phyloP scores from a whole-genome alignment of 2,113 vertebrate species.

The Cottus gobio region DNA sequence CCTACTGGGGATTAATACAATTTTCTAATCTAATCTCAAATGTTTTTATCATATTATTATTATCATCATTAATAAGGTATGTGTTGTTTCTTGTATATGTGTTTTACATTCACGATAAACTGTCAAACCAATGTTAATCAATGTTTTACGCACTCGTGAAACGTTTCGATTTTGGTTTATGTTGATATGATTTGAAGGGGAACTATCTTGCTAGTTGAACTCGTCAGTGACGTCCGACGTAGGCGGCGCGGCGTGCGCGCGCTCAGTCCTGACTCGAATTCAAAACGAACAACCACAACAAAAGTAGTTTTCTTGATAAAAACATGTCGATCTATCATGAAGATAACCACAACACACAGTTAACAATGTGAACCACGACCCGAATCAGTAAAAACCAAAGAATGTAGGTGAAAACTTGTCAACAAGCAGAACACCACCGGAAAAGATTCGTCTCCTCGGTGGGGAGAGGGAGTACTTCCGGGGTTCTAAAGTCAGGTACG shows the following conservation, averaged over 20 bases:
- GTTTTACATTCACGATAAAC: not conserved
- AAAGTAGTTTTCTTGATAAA: not conserved
- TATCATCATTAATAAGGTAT: not conserved
- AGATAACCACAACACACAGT: accelerated
- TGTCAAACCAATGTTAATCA: not conserved
- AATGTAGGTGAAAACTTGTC: not conserved
- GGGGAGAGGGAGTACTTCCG: conserved; percentile 40
- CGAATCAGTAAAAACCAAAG: not conserved
- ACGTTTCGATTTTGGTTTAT: not conserved
- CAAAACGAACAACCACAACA: not conserved
- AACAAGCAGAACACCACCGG: not conserved
- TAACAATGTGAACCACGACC: not conserved
- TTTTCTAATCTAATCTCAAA: too few species aligned
- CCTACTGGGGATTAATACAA: too few species aligned
- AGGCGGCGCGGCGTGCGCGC: conserved; percentile 42
- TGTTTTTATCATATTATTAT: not conserved
- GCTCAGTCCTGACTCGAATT: conserved; percentile 28
- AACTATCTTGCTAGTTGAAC: conserved; percentile 34
- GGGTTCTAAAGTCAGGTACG: conserved; percentile 12
- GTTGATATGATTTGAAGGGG: not conserved
- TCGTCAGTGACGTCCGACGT: conserved; percentile 53
- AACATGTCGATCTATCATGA: accelerated
- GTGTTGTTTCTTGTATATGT: not conserved
- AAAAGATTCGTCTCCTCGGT: not conserved
- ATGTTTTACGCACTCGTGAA: not conserved